Evolutionary conservation across 2,113 vertebrate genomes (phyloP).

Genomic region (Mungos mungo): DNA sequence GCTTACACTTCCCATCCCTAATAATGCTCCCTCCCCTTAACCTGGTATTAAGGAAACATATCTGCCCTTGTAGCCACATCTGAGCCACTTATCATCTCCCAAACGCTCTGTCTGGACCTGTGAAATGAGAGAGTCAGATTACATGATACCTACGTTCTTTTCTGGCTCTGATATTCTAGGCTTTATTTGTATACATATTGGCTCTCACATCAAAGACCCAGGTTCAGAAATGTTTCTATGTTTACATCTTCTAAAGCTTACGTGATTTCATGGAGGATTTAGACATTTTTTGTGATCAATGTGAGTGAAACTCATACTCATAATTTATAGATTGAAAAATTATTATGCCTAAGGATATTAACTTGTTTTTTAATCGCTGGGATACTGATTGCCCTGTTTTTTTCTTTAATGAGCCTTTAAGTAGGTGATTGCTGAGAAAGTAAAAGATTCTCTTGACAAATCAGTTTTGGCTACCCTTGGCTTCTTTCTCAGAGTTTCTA

Average conservation of each 20-base stretch:
- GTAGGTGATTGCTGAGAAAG: not conserved
- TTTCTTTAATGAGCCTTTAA: not conserved
- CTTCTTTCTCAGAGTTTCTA: not conserved
- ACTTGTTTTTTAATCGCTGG: not conserved
- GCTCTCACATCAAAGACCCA: not conserved
- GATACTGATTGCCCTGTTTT: not conserved
- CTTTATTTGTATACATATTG: constrained; percentile 13
- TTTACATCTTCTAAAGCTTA: not conserved
- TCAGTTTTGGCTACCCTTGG: not conserved
- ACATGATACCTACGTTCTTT: not conserved
- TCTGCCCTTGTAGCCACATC: not conserved
- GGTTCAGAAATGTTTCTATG: constrained; percentile 7
- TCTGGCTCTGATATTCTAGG: not conserved
- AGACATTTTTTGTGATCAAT: not conserved
- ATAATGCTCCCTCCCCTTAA: not conserved
- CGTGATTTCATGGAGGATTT: not conserved
- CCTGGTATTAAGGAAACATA: not conserved
- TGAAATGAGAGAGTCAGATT: not conserved
- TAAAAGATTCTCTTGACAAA: not conserved
- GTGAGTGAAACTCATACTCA: not conserved
- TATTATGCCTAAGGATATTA: not conserved
- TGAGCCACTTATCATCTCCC: not conserved
- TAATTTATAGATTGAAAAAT: not conserved
- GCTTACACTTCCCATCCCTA: not conserved
- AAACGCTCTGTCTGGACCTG: not conserved